Conservation (phyloP, 2,797 vertebrate species). For the Scolopax rusticola region DNA sequence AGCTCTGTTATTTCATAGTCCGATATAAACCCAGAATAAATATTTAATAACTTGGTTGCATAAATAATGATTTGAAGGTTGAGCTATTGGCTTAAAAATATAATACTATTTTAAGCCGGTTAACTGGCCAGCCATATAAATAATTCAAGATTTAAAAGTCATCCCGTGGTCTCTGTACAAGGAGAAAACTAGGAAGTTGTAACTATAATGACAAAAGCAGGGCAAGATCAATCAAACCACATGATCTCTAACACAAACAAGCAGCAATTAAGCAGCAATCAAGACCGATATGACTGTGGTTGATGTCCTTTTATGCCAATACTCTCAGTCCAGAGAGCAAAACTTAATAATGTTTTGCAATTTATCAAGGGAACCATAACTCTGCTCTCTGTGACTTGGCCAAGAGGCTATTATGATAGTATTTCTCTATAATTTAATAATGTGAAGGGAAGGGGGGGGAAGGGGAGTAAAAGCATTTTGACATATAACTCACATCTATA, state of each 20-base stretch:
- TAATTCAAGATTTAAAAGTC: constrained; percentile 66
- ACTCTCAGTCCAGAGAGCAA: constrained; percentile 58
- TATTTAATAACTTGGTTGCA: constrained; percentile 59
- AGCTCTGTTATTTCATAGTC: constrained; percentile 31
- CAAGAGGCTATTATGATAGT: constrained; percentile 57
- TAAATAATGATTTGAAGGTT: constrained; percentile 48
- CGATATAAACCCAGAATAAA: constrained; percentile 40
- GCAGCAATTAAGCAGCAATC: constrained; percentile 76
- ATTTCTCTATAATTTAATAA: constrained; percentile 71
- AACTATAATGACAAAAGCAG: constrained; percentile 71
- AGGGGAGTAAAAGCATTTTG: constrained; percentile 50
- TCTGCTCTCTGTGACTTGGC: constrained; percentile 47
- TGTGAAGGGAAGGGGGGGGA: background rate
- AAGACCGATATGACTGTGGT: constrained; percentile 60
- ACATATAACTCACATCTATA: constrained; percentile 9
- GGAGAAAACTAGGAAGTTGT: constrained; percentile 71
- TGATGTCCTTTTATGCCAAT: constrained; percentile 71
- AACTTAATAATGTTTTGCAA: constrained; percentile 69
- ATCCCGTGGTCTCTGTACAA: constrained; percentile 70
- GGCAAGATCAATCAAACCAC: constrained; percentile 72
- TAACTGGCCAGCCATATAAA: constrained; percentile 41
- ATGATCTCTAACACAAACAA: constrained; percentile 70
- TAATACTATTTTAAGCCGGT: constrained; percentile 60
- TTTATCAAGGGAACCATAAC: constrained; percentile 69
- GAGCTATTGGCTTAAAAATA: constrained; percentile 65